Conservation (phyloP, 2,797 vertebrate species). For the Gallinago nigripennis region DNA sequence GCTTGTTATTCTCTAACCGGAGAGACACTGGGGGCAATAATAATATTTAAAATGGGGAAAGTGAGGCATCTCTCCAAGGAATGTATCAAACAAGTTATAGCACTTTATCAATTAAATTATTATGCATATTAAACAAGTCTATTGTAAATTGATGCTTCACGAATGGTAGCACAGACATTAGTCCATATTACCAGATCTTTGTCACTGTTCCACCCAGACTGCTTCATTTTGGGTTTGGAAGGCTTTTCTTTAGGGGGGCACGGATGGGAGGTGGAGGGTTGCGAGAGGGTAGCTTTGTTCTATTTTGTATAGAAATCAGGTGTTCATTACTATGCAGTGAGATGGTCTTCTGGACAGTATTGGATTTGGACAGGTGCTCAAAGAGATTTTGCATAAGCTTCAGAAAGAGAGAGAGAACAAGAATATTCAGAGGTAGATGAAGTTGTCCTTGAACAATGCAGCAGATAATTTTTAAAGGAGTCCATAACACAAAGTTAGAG, state of each 20-base stretch:
- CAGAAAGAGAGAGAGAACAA: not conserved
- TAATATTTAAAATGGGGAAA: not conserved
- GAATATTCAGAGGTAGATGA: not conserved
- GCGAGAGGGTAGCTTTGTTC: too few relatives aligned
- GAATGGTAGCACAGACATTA: not conserved
- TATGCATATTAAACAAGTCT: not conserved
- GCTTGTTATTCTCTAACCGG: not conserved
- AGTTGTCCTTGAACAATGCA: not conserved
- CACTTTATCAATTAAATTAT: not conserved
- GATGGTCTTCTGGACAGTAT: not conserved
- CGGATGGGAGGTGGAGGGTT: not conserved
- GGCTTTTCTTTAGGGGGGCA: fast-evolving
- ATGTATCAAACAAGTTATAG: not conserved
- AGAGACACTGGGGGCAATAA: not conserved
- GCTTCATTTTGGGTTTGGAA: not conserved
- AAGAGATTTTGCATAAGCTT: not conserved
- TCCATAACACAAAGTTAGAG: not conserved
- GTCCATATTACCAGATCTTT: not conserved
- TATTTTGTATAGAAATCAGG: not conserved
- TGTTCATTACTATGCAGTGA: not conserved
- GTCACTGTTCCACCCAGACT: not conserved
- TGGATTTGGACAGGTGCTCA: not conserved
- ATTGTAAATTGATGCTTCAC: not conserved
- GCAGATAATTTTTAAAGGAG: not conserved
- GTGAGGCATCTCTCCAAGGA: not conserved